A percentile compares a stretch with the other conserved stretches of the same genome.
These are phyloP conservation scores for Colius striatus DNA, from an alignment of 2,113 vertebrate species.

Conservation along the genomic window DNA sequence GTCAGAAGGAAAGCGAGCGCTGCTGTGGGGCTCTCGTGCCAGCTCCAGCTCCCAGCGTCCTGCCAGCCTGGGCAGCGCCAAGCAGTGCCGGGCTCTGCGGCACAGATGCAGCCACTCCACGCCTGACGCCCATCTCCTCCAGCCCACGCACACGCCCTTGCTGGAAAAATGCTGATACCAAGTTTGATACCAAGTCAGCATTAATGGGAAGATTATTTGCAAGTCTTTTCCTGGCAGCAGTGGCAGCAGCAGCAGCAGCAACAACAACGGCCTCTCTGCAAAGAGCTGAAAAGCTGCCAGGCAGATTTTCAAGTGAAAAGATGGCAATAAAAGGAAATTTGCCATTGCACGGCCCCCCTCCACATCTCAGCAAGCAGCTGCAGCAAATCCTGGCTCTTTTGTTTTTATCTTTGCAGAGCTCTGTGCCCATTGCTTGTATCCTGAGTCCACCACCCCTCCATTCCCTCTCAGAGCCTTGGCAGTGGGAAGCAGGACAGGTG, in stretches of 20 bases:
- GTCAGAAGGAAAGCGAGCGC: not conserved
- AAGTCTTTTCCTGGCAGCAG: conserved; percentile 28
- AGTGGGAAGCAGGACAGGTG: not conserved
- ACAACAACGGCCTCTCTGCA: conserved; percentile 2
- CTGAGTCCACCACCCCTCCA: conserved; percentile 10
- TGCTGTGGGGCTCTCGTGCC: not conserved
- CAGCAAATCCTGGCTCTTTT: conserved; percentile 22
- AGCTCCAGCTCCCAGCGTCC: not conserved
- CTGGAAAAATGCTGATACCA: not conserved
- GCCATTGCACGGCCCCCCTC: not conserved
- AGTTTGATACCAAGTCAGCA: not conserved
- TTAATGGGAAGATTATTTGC: conserved; percentile 20
- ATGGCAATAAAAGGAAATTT: conserved; percentile 26
- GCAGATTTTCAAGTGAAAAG: conserved; percentile 44
- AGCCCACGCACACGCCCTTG: not conserved
- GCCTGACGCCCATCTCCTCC: not conserved
- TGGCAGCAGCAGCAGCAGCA: not conserved
- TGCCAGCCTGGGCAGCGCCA: not conserved
- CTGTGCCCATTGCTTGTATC: not conserved
- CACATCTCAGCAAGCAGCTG: not conserved
- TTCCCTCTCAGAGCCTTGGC: not conserved
- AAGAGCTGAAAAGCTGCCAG: conserved; percentile 60
- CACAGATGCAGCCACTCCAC: conserved; percentile 28
- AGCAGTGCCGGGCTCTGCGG: not conserved
- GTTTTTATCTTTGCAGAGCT: not conserved